A percentile compares a stretch with the other conserved stretches of the same genome.
phyloP scores from a whole-genome alignment of 2,888 invertebrate genomes.

The Epinotia nisella region DNA sequence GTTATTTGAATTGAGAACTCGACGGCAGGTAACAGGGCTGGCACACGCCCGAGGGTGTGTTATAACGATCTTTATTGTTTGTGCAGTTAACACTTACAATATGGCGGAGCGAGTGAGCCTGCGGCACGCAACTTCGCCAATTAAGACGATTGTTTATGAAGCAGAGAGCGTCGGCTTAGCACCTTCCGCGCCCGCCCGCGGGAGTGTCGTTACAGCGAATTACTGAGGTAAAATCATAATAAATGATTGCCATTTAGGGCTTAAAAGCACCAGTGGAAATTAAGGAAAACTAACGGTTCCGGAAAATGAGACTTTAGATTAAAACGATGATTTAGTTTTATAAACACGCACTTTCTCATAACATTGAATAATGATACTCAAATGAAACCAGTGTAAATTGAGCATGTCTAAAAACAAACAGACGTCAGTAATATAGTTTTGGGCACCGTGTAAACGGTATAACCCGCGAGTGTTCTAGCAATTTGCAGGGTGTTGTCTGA shows the following conservation, averaged over 20 bases:
- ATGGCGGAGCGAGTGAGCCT: slow-evolving; percentile 47
- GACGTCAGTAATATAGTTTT: slow-evolving; percentile 33
- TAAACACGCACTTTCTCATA: neutral
- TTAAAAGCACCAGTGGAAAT: slow-evolving; percentile 29
- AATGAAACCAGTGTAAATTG: neutral
- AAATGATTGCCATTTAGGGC: slow-evolving; percentile 34
- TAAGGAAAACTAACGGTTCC: slow-evolving; percentile 30
- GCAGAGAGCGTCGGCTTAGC: slow-evolving; percentile 51
- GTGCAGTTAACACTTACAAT: slow-evolving; percentile 64
- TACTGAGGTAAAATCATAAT: slow-evolving; percentile 35
- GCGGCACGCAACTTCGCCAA: slow-evolving; percentile 55
- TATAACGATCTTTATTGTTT: slow-evolving; percentile 75
- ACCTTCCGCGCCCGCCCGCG: slow-evolving; percentile 36
- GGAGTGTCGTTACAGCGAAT: slow-evolving; percentile 33
- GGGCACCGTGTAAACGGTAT: slow-evolving; percentile 18
- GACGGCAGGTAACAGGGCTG: slow-evolving; percentile 60
- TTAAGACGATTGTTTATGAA: slow-evolving; percentile 58
- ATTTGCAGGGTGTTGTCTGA: slow-evolving; percentile 24
- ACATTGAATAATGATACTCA: neutral
- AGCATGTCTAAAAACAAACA: slow-evolving; percentile 20
- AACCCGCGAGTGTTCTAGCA: slow-evolving; percentile 26
- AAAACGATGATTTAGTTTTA: slow-evolving; percentile 5
- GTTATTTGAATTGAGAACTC: slow-evolving; percentile 65
- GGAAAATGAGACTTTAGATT: slow-evolving; percentile 14
- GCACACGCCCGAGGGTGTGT: slow-evolving; percentile 60